Evolutionary conservation across 1,140 invertebrate species (phyloP).

Genomic region (Hylyphantes graminicola): DNA sequence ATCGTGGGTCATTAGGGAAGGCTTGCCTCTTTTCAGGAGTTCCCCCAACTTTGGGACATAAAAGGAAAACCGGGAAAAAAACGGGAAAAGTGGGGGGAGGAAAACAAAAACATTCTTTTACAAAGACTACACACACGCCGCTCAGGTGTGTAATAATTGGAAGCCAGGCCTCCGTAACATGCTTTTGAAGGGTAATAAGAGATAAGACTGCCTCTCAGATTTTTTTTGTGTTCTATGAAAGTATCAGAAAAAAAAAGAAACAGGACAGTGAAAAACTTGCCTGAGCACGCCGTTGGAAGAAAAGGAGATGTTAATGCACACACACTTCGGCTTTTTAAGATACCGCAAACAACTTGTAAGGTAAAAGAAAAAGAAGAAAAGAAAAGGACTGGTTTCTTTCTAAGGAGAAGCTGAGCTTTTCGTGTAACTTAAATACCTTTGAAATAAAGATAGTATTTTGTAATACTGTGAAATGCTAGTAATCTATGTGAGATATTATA

Average conservation of each 20-base stretch:
- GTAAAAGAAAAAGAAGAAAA: too few relatives aligned
- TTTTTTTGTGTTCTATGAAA: conserved; percentile 15
- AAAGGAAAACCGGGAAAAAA: neutral
- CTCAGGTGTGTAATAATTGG: conserved; percentile 11
- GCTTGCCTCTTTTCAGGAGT: too few relatives aligned
- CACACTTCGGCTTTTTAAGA: neutral
- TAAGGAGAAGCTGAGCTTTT: too few relatives aligned
- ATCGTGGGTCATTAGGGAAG: too few relatives aligned
- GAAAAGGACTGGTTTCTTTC: too few relatives aligned
- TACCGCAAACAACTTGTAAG: too few relatives aligned
- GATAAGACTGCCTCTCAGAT: neutral
- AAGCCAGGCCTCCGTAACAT: conserved; percentile 12
- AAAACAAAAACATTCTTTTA: neutral
- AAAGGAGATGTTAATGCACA: neutral
- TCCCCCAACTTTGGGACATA: too few relatives aligned
- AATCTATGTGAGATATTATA: too few relatives aligned
- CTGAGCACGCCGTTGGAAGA: neutral
- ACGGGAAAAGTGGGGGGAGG: neutral
- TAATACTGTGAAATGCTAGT: too few relatives aligned
- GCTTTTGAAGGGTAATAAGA: conserved; percentile 29
- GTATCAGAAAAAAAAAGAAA: conserved; percentile 26
- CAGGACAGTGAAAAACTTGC: neutral
- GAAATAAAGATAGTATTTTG: too few relatives aligned
- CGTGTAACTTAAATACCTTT: too few relatives aligned
- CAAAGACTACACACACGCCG: neutral